Evolutionary conservation across 1,140 invertebrate genomes (phyloP), one percentile per base, ranked within the genome.

Genomic region (Drosophila setifemur): DNA sequence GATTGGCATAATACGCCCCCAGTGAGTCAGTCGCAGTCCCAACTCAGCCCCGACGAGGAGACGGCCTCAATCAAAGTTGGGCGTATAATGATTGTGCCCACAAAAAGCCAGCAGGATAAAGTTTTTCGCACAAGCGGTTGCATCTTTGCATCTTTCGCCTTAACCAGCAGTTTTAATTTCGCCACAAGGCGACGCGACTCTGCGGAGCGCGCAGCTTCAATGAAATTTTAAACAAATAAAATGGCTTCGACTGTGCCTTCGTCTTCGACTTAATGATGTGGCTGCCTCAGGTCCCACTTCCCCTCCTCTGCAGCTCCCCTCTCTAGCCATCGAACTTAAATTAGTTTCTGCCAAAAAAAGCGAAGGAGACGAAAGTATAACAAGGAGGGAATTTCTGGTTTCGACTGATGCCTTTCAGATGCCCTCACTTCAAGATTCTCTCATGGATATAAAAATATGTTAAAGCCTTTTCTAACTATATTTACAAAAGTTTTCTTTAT

Each of bases 201-300:
- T 39, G 33, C 29, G 35, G 57, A 72, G 81, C 64, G 81, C 64
- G 44, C 75, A 72, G 67, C 60, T 69, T 49, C 54, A 74, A 74
- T 61, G 69, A 78, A 79, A 83, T 81, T 68, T 81, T 75, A 63
- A 81, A 45, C 79, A 85, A 79, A 86, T 85, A 85, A 72, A 85
- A 74, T 61, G 52, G 28, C 69, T 54, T 54, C 44, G 55, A 12
- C 23, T 37, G 33, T 31, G 45, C 35, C 37, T 25, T 35, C 68
- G 50, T 43, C 49, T 64, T 50, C 57, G 37, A 78, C 57, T 66
- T 82, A 81, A 81, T 81, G 76, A 82, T 82, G 76, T 81, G 76
- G 77, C 77, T 58, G 54, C 54, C 55, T 11, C 42, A 39, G 44
- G 45, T 42, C 42, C 11, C 21, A 9, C 1, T 3, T 18, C 5